A percentile compares a stretch with the other conserved stretches of the same genome.
Conservation (phyloP, 1,140 invertebrate species). For the Caenorhabditis briggsae region DNA sequence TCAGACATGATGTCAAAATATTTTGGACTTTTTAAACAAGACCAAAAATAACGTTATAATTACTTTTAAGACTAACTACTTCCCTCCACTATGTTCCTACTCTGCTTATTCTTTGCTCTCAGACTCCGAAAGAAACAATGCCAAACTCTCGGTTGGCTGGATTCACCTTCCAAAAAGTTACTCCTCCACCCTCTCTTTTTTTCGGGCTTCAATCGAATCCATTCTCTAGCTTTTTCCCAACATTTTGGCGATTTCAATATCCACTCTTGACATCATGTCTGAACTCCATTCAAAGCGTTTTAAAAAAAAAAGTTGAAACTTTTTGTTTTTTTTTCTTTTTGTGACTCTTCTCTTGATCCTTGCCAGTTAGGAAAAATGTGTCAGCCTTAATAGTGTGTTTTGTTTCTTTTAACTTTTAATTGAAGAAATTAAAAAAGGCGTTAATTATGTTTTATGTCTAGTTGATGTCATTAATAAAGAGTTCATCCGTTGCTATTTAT, state of each 20-base stretch:
- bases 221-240: not conserved
- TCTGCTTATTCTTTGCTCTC: not conserved
- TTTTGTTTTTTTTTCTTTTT: not conserved
- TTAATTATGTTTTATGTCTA: constrained; percentile 18
- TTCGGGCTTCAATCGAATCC: constrained; percentile 5
- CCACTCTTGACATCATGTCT: constrained; percentile 9
- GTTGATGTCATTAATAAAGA: constrained; percentile 14
- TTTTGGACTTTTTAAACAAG: too few species aligned
- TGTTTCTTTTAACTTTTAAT: not conserved
- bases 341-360: not conserved
- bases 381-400: not conserved
- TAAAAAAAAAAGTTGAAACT: not conserved
- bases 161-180: not conserved
- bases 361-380: too few species aligned
- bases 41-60: too few species aligned
- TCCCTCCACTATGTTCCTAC: not conserved
- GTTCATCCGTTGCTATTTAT: constrained; percentile 13
- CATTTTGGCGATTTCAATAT: constrained; percentile 2
- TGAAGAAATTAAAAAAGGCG: not conserved
- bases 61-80: not conserved
- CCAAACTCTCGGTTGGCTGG: not conserved
- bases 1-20: too few species aligned
- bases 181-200: not conserved
- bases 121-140: constrained; percentile 1
- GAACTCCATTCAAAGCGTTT: not conserved